Evolutionary conservation across 2,797 vertebrate species (phyloP).

Genomic region (Gouania willdenowi): DNA sequence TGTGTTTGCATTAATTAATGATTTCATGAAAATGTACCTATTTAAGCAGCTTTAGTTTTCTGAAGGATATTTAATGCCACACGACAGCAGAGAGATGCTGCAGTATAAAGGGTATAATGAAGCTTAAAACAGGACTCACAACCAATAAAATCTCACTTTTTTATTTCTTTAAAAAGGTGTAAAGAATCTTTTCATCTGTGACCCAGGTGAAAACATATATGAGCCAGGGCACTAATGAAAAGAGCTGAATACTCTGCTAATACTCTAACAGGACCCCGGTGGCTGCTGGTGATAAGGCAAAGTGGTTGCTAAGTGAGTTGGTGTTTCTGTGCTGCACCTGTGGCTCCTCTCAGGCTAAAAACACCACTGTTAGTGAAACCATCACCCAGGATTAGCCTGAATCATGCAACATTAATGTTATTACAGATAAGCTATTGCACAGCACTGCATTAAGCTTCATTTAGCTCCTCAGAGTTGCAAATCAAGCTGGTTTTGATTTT

Average conservation of each 20-base stretch:
- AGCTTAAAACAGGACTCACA: too few species aligned
- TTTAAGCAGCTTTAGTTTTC: too few species aligned
- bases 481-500: slow-evolving; percentile 26
- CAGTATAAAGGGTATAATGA: too few species aligned
- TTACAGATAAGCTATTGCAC: slow-evolving; percentile 20
- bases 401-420: slow-evolving; percentile 24
- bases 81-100: too few species aligned
- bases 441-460: slow-evolving; percentile 10
- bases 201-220: slow-evolving; percentile 44
- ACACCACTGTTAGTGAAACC: slow-evolving; percentile 12
- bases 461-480: not conserved
- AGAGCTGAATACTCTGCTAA: slow-evolving; percentile 48
- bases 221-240: slow-evolving; percentile 55
- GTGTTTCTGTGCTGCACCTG: slow-evolving; percentile 58
- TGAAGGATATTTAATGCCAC: too few species aligned
- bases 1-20: too few species aligned
- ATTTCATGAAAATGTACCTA: not conserved
- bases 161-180: not conserved
- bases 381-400: slow-evolving; percentile 28
- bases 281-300: slow-evolving; percentile 61
- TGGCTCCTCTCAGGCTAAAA: slow-evolving; percentile 34
- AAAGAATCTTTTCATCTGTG: slow-evolving; percentile 29
- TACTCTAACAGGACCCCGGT: slow-evolving; percentile 59
- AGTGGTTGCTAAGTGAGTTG: slow-evolving; percentile 66
- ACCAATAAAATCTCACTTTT: slow-evolving; percentile 15